Percentiles rank a stretch among this genome's conserved stretches.
phyloP scores from a whole-genome alignment of 2,888 invertebrate species.

The Ophion ventricosus region DNA sequence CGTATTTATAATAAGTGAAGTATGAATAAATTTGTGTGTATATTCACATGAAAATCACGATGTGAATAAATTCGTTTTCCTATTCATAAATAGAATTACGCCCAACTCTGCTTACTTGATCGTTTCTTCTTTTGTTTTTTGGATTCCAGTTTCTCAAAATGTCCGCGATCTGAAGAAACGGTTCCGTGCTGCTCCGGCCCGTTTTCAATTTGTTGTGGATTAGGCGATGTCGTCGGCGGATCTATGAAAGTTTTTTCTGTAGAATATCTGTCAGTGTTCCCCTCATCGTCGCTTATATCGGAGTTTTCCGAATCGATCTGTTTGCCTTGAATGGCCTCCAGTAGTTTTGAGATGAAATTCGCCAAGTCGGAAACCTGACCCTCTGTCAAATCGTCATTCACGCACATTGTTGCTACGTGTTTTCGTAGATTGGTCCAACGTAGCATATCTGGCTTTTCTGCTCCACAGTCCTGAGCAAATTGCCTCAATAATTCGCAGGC shows the following conservation, averaged over 20 bases:
- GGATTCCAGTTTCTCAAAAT: neutral
- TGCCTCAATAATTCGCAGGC: too few species aligned
- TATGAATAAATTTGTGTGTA: too few species aligned
- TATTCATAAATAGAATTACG: too few species aligned
- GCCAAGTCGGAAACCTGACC: constrained; percentile 45
- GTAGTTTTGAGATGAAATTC: constrained; percentile 66
- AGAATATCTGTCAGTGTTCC: neutral
- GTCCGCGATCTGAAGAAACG: too few species aligned
- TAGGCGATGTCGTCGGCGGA: too few species aligned
- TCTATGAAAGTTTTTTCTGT: neutral
- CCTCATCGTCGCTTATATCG: neutral
- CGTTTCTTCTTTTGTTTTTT: neutral
- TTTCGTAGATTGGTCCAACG: too few species aligned
- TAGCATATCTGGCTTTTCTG: too few species aligned
- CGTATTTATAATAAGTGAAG: too few species aligned
- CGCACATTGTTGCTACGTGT: constrained; percentile 62
- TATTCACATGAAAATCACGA: too few species aligned
- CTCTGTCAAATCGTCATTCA: constrained; percentile 48
- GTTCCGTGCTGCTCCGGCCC: neutral
- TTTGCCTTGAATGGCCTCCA: constrained; percentile 64
- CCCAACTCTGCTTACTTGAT: neutral
- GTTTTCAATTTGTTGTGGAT: too few species aligned
- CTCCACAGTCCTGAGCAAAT: too few species aligned
- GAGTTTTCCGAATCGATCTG: neutral
- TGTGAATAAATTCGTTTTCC: too few species aligned